Evolutionary conservation across 2,113 vertebrate genomes (phyloP).

Genomic region (Xerus inauris): DNA sequence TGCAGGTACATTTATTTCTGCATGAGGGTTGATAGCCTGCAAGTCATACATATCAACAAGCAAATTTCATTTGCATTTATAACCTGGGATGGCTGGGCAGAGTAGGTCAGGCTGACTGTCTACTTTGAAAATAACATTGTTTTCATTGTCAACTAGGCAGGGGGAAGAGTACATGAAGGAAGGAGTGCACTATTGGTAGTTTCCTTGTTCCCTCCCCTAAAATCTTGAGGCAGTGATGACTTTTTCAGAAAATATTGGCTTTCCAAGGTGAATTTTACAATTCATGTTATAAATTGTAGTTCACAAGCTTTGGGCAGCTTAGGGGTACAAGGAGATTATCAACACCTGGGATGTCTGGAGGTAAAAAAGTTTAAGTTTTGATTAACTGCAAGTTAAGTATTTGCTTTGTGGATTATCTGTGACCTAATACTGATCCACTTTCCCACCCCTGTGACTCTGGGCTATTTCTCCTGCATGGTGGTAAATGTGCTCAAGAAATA

Average conservation of each 20-base stretch:
- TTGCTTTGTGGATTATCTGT: slow-evolving; percentile 66
- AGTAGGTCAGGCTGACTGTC: background rate
- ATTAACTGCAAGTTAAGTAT: slow-evolving; percentile 54
- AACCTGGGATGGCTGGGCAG: background rate
- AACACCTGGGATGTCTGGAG: background rate
- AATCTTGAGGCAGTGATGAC: background rate
- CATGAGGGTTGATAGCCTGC: no score
- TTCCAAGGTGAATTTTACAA: background rate
- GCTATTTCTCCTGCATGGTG: slow-evolving; percentile 21
- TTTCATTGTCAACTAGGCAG: background rate
- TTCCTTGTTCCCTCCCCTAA: background rate
- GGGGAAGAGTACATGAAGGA: fast-evolving
- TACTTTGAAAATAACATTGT: fast-evolving
- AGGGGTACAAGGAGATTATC: background rate
- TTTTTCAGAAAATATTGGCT: background rate
- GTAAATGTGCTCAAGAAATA: slow-evolving; percentile 64
- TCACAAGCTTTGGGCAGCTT: background rate
- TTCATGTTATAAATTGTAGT: background rate
- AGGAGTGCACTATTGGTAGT: background rate
- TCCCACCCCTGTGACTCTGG: background rate
- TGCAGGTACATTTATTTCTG: background rate
- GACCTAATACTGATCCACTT: slow-evolving; percentile 66
- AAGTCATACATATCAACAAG: background rate
- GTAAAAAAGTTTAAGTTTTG: slow-evolving; percentile 44
- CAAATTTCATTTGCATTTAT: background rate